These are phyloP conservation scores for Promerops cafer DNA, from an alignment of 2,113 vertebrate genomes.

Conservation along the genomic window DNA sequence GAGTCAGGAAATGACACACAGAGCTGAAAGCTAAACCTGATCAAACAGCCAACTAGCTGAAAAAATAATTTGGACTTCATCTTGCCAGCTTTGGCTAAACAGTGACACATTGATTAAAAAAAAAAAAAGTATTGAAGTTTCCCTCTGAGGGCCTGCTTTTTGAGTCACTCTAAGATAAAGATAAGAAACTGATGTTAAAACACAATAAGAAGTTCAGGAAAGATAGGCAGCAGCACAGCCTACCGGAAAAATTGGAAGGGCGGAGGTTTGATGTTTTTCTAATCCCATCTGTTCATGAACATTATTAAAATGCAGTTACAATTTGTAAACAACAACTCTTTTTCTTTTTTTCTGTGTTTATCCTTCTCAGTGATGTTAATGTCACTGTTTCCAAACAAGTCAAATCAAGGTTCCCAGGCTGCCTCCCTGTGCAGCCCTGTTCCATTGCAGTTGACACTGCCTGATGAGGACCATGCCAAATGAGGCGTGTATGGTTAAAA, in stretches of 20 bases:
- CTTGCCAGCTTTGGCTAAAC: slow-evolving; percentile 4
- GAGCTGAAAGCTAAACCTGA: slow-evolving; percentile 44
- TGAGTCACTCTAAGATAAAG: slow-evolving; percentile 34
- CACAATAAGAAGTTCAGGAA: slow-evolving; percentile 17
- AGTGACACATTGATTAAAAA: not conserved
- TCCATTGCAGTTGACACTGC: not conserved
- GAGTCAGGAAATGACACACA: slow-evolving; percentile 62
- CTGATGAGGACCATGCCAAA: not conserved
- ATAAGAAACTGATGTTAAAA: slow-evolving; percentile 30
- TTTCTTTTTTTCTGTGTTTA: not conserved
- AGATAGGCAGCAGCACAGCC: not conserved
- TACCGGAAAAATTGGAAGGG: slow-evolving; percentile 37
- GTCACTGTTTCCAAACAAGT: not conserved
- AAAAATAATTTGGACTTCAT: slow-evolving; percentile 50
- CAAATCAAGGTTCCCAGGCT: not conserved
- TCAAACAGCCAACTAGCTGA: slow-evolving; percentile 41
- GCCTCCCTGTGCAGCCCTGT: not conserved
- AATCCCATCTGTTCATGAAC: slow-evolving; percentile 9
- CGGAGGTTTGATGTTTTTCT: not conserved
- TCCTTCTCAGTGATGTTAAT: not conserved
- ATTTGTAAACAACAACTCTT: slow-evolving; percentile 8
- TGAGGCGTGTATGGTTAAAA: not conserved
- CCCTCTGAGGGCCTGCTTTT: slow-evolving; percentile 6
- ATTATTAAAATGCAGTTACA: slow-evolving; percentile 11
- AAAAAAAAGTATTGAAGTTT: not conserved